Percentiles rank a stretch among this genome's conserved stretches.
Conservation (phyloP, 2,113 vertebrate species). For the Phoxinus phoxinus region DNA sequence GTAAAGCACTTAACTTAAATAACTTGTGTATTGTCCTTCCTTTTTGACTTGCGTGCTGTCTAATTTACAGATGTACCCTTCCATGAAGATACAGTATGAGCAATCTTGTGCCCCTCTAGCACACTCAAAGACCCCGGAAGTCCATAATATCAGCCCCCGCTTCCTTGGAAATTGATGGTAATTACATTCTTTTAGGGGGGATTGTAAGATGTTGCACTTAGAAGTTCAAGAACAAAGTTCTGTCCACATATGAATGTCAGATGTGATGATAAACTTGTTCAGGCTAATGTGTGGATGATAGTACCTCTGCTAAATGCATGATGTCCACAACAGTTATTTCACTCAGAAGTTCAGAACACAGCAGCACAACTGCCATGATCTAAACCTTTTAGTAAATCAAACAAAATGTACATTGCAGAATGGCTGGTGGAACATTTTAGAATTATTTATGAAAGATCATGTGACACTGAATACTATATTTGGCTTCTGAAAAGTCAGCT, state of each 20-base stretch:
- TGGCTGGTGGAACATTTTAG: neutral
- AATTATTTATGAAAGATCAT: neutral
- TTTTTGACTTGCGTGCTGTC: neutral
- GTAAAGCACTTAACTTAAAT: neutral
- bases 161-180: conserved; percentile 63
- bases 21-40: neutral
- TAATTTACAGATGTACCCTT: conserved; percentile 43
- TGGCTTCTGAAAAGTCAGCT: neutral
- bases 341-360: conserved; percentile 18
- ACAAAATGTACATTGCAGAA: neutral
- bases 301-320: conserved; percentile 55
- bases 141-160: conserved; percentile 41
- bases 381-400: neutral
- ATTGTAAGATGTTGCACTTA: conserved; percentile 48
- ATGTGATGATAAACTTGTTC: conserved; percentile 70
- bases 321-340: conserved; percentile 30
- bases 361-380: neutral
- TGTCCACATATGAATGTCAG: conserved; percentile 66
- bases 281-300: conserved; percentile 63
- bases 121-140: conserved; percentile 57
- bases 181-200: conserved; percentile 62
- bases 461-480: neutral
- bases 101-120: conserved; percentile 44
- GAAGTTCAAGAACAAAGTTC: conserved; percentile 66
- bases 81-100: neutral